Evolutionary conservation across 2,797 vertebrate genomes (phyloP), one percentile per base, ranked within the genome.

Genomic region (Pagetopsis macropterus): DNA sequence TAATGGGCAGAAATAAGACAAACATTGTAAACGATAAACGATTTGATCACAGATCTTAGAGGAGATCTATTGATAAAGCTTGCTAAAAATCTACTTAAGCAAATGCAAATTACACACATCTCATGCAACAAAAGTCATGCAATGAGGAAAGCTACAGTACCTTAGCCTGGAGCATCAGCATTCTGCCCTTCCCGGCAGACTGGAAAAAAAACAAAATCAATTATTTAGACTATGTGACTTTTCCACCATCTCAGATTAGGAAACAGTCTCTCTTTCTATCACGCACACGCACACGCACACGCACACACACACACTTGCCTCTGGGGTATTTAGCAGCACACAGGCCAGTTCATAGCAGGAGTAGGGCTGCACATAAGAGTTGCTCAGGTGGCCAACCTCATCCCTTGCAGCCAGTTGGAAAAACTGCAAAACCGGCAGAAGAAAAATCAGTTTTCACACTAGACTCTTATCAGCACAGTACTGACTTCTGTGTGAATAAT

Each of bases 271-370:
- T 59, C 40, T 73, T 11, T 27, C 21, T 13, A 8, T 13, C 21
- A 50, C 27, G 27, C 27, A 4, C 3, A 3, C 57, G 15, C 44
- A 60, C 3, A 44, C 37, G 48, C 17, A 31, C 17, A 57, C 37
- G 41, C n/a, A 43, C 9, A 44, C 61, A 51, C 11, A 19, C 9
- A 66, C 0, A 59, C 51, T 92, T 91, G 94, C 97, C 96, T 98
- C 97, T 76, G 97, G 95, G 75, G 90, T 94, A 83, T 95, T 95
- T 70, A 99, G 83, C 4, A 99, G 91, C 78, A 99, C 94, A 77
- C 98, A 99, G 79, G 94, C 98, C 69, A 99, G 95, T 84, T 99
- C 98, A 79, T 99, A 99, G 91, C 96, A 98, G 76, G 98, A 96
- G 76, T 99, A 99, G 0, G 98, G 98, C 93, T 98, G 98, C 54